Evolutionary conservation across 2,797 vertebrate species (phyloP).

Genomic region (Iguana delicatissima): DNA sequence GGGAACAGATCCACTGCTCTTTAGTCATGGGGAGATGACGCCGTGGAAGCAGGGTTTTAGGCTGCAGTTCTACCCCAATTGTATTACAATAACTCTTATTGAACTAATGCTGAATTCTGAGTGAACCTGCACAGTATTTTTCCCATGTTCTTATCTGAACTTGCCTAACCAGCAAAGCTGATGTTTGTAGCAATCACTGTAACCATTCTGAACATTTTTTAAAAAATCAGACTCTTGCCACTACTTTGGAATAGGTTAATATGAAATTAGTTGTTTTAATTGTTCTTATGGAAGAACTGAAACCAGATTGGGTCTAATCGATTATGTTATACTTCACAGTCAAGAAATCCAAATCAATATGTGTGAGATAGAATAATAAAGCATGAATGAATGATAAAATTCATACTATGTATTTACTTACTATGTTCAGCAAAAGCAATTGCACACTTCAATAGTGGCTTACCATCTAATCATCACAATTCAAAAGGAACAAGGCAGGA

Average conservation of each 20-base stretch:
- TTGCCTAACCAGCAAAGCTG: neutral
- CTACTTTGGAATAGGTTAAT: neutral
- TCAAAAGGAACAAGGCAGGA: neutral
- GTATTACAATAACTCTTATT: neutral
- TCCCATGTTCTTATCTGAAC: neutral
- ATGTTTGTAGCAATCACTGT: neutral
- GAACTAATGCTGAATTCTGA: neutral
- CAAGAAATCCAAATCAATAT: slow-evolving; percentile 16
- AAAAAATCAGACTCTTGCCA: neutral
- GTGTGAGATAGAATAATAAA: slow-evolving; percentile 4
- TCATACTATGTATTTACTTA: neutral
- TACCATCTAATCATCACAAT: neutral
- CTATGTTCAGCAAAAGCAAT: neutral
- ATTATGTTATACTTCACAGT: slow-evolving; percentile 6
- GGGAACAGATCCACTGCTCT: neutral
- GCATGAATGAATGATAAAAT: slow-evolving; percentile 15
- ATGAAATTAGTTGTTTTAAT: neutral
- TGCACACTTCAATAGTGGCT: neutral
- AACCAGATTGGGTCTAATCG: slow-evolving; percentile 16
- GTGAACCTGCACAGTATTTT: neutral
- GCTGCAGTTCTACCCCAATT: neutral
- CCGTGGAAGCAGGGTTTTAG: neutral
- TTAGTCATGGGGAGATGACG: neutral
- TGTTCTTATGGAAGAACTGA: neutral
- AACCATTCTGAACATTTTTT: neutral